Conservation (phyloP, 2,888 invertebrate species). For the Diabrotica balteata region DNA sequence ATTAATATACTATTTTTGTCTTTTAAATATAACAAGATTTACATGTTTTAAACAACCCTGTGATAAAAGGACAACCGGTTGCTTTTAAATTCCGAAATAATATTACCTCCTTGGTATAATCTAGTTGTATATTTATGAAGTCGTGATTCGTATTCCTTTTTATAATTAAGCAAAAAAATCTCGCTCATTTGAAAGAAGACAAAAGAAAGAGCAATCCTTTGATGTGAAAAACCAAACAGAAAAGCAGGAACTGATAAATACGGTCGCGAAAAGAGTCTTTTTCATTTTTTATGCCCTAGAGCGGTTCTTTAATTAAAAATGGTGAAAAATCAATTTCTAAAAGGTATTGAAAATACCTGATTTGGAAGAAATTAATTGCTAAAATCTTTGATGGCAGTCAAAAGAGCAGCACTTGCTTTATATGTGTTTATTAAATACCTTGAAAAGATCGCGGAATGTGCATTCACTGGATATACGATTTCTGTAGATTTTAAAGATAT, state of each 20-base stretch:
- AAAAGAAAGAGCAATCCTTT: conserved; percentile 52
- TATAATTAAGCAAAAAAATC: conserved; percentile 43
- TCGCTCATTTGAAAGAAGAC: conserved; percentile 46
- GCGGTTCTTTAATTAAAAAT: conserved; percentile 53
- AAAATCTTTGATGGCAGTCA: conserved; percentile 34
- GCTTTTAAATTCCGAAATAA: neutral
- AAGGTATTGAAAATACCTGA: conserved; percentile 55
- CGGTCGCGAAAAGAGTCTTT: conserved; percentile 40
- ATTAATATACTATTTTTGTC: too few relatives aligned
- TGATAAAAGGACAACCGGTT: neutral
- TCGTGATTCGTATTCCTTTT: conserved; percentile 36
- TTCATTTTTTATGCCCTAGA: conserved; percentile 40
- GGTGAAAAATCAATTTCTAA: conserved; percentile 52
- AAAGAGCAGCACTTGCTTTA: conserved; percentile 37
- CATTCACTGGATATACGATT: too few relatives aligned
- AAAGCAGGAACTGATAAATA: conserved; percentile 51
- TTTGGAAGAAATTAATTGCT: conserved; percentile 57
- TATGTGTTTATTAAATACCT: conserved; percentile 35
- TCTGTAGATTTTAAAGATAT: too few relatives aligned
- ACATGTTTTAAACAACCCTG: neutral
- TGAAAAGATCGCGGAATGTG: neutral
- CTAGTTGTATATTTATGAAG: conserved; percentile 25
- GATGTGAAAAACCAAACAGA: conserved; percentile 50
- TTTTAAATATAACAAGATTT: too few relatives aligned
- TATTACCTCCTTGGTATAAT: conserved; percentile 16